Percentiles rank a stretch among this genome's conserved stretches.
phyloP scores from a whole-genome alignment of 1,140 invertebrate species.

The Tetramorium alpestre region DNA sequence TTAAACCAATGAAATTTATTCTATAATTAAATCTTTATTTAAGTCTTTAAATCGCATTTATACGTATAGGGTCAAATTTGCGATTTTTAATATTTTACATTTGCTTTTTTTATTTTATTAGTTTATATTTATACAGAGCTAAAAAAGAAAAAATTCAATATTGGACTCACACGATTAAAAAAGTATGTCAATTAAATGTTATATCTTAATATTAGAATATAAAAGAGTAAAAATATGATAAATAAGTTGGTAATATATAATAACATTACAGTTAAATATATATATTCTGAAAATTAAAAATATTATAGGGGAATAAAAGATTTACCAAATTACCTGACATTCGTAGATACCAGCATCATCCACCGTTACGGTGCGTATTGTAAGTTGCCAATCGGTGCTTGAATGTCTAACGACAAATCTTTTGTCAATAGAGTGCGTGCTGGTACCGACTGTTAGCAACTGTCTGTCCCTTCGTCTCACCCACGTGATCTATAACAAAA shows the following conservation, averaged over 20 bases:
- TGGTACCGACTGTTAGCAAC: slow-evolving; percentile 90
- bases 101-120: too few species aligned
- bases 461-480: slow-evolving; percentile 90
- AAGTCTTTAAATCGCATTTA: too few species aligned
- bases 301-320: not conserved
- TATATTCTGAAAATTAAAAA: not conserved
- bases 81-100: too few species aligned
- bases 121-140: too few species aligned
- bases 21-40: too few species aligned
- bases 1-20: too few species aligned
- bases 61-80: too few species aligned
- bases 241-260: not conserved
- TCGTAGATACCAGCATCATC: slow-evolving; percentile 92
- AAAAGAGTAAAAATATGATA: not conserved
- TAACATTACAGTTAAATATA: not conserved
- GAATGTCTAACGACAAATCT: slow-evolving; percentile 93
- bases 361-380: slow-evolving; percentile 90
- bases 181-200: not conserved
- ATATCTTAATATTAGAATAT: not conserved
- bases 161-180: not conserved
- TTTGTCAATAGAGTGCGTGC: slow-evolving; percentile 90
- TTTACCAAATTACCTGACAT: slow-evolving; percentile 88
- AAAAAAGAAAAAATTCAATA: too few species aligned
- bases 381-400: slow-evolving; percentile 91
- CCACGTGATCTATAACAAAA: slow-evolving; percentile 89